Conservation (phyloP, 2,888 invertebrate genomes). For the Pollenia griseotomentosa region DNA sequence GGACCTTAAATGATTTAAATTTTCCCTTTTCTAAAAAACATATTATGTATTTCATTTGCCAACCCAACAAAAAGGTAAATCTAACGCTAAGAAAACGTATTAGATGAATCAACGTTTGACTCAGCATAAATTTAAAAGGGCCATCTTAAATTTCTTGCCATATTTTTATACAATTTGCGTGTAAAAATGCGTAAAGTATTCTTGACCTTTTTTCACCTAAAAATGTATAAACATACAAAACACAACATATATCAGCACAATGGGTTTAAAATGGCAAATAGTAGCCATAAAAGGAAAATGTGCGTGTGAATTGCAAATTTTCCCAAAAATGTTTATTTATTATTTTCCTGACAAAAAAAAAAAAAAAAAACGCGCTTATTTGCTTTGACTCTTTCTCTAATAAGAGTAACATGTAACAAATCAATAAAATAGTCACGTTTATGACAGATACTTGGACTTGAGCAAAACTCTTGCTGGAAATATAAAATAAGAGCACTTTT, state of each 20-base stretch:
- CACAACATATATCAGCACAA: background rate
- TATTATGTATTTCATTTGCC: too few species aligned
- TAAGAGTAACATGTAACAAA: conserved; percentile 37
- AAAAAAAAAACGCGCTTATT: conserved; percentile 53
- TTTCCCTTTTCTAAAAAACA: too few species aligned
- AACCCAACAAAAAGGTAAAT: background rate
- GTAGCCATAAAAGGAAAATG: background rate
- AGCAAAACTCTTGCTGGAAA: background rate
- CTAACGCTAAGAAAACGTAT: background rate
- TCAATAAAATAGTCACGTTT: conserved; percentile 71
- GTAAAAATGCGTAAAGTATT: conserved; percentile 55
- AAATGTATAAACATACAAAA: background rate
- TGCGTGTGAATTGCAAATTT: conserved; percentile 49
- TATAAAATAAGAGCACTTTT: conserved; percentile 24
- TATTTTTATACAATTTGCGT: conserved; percentile 40
- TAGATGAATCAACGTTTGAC: conserved; percentile 42
- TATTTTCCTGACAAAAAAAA: background rate
- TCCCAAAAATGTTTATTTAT: background rate
- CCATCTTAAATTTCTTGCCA: conserved; percentile 18
- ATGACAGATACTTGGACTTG: conserved; percentile 59
- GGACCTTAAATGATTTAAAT: too few species aligned
- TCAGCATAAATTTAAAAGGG: conserved; percentile 49
- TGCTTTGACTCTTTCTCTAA: conserved; percentile 26
- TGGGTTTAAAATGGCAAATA: background rate
- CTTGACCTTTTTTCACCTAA: conserved; percentile 3